Percentiles rank a stretch among this genome's conserved stretches.
These are phyloP conservation scores for Thymelicus lineola DNA, from an alignment of 2,888 invertebrate species.

Conservation along the genomic window DNA sequence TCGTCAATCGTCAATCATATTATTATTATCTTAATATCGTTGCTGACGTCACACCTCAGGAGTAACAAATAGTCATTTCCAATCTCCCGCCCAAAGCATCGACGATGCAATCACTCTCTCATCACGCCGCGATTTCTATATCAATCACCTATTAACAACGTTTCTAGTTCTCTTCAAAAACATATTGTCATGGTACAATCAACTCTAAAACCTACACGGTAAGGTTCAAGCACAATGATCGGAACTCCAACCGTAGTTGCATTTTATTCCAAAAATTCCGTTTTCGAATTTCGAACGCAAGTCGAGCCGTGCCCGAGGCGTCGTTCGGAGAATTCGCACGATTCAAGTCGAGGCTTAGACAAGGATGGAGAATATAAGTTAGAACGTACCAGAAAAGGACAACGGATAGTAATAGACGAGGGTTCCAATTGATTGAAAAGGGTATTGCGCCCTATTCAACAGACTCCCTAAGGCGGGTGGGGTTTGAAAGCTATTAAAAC, in stretches of 20 bases:
- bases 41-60: slow-evolving; percentile 14
- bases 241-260: slow-evolving; percentile 30
- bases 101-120: slow-evolving; percentile 71
- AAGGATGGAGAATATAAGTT: slow-evolving; percentile 48
- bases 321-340: slow-evolving; percentile 60
- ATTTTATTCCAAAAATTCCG: slow-evolving; percentile 62
- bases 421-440: slow-evolving; percentile 78
- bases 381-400: slow-evolving; percentile 55
- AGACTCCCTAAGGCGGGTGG: slow-evolving; percentile 71
- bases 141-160: slow-evolving; percentile 62
- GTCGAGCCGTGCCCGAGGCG: slow-evolving; percentile 73
- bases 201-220: slow-evolving; percentile 35
- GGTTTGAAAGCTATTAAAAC: slow-evolving; percentile 57
- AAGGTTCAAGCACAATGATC: slow-evolving; percentile 29
- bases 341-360: slow-evolving; percentile 63
- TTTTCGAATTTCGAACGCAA: slow-evolving; percentile 65
- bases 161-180: slow-evolving; percentile 6
- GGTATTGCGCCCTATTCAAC: slow-evolving; percentile 71
- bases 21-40: slow-evolving; percentile 15
- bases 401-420: slow-evolving; percentile 63
- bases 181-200: slow-evolving; percentile 42
- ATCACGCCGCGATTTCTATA: slow-evolving; percentile 68
- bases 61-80: slow-evolving; percentile 54
- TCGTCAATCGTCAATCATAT: slow-evolving; percentile 12
- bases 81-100: slow-evolving; percentile 73